Conservation (phyloP, 2,888 invertebrate species). For the Luffia ferchaultella region DNA sequence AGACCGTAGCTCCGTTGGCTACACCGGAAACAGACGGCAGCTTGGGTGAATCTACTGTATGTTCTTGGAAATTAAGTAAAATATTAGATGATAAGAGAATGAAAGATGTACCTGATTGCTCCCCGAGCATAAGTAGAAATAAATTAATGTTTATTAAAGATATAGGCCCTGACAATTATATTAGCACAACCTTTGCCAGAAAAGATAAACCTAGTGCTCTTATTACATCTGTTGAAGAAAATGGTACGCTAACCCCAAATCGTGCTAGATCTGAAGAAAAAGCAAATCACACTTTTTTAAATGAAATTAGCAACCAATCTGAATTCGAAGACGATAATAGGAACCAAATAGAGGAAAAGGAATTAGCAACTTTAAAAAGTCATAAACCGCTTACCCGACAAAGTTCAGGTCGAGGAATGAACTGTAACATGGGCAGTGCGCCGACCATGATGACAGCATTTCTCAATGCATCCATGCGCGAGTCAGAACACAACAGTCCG, state of each 20-base stretch:
- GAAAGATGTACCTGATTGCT: constrained; percentile 48
- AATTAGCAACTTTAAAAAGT: constrained; percentile 58
- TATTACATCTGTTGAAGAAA: constrained; percentile 35
- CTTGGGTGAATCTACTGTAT: constrained; percentile 62
- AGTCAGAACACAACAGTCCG: constrained; percentile 39
- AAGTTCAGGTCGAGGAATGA: constrained; percentile 63
- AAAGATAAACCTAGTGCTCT: constrained; percentile 37
- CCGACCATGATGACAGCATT: constrained; percentile 58
- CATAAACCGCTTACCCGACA: constrained; percentile 77
- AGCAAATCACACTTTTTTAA: constrained; percentile 52
- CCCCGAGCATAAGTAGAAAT: constrained; percentile 52
- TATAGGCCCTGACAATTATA: constrained; percentile 78
- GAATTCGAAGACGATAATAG: constrained; percentile 60
- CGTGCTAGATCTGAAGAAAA: constrained; percentile 55
- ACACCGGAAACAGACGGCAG: constrained; percentile 70
- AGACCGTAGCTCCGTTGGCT: constrained; percentile 63
- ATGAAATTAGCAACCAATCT: constrained; percentile 53
- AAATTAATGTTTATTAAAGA: constrained; percentile 70
- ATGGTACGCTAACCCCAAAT: constrained; percentile 40
- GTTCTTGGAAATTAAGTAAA: constrained; percentile 57
- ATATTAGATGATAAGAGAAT: constrained; percentile 46
- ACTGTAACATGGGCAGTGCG: constrained; percentile 24
- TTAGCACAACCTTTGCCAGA: constrained; percentile 70
- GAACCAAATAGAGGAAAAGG: constrained; percentile 59
- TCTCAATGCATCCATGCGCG: constrained; percentile 49